Conservation (phyloP, 2,113 vertebrate species). For the Ctenomys sociabilis region DNA sequence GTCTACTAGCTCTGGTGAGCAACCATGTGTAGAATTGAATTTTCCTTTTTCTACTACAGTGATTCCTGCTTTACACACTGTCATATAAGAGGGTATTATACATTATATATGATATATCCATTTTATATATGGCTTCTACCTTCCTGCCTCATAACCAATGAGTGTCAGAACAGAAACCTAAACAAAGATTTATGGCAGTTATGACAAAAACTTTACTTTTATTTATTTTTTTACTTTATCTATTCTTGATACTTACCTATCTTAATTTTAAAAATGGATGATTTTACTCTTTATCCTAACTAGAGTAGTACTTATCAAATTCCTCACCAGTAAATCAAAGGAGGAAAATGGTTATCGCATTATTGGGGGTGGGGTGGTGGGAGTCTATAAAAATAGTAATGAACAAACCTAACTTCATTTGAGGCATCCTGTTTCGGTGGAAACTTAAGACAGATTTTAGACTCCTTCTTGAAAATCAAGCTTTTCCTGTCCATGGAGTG, state of each 20-base stretch:
- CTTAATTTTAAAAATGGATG: constrained; percentile 31
- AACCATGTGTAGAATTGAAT: not conserved
- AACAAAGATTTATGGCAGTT: not conserved
- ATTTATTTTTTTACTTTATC: not conserved
- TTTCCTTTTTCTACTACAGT: not conserved
- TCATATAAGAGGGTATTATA: not conserved
- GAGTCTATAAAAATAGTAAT: not conserved
- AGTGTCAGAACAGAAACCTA: not conserved
- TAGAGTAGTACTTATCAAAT: not conserved
- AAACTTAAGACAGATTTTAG: not conserved
- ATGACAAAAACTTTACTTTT: not conserved
- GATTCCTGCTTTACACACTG: not conserved
- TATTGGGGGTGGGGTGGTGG: not conserved
- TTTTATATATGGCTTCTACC: not conserved
- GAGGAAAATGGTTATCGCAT: not conserved
- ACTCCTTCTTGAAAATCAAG: not conserved
- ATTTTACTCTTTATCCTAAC: not conserved
- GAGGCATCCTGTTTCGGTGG: not conserved
- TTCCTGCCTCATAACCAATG: not conserved
- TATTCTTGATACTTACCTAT: not conserved
- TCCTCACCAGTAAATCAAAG: not conserved
- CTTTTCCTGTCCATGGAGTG: not conserved
- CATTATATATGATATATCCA: too few species aligned
- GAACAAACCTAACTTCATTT: not conserved
- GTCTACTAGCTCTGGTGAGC: not conserved